Evolutionary conservation across 2,113 vertebrate species (phyloP).

Genomic region (Odontesthes bonariensis): DNA sequence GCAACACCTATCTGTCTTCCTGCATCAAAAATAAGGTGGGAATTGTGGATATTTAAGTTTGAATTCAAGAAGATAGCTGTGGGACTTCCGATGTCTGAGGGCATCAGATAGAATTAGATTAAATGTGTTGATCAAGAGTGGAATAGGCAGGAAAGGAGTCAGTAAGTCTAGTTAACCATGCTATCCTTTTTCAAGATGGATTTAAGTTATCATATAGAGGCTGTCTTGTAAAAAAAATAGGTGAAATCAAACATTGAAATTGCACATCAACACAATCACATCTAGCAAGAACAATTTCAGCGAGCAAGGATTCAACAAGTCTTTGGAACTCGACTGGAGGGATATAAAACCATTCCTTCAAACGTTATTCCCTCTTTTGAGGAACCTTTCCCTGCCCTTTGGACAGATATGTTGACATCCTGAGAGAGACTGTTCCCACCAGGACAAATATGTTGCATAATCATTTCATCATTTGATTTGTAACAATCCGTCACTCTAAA

Average conservation of each 20-base stretch:
- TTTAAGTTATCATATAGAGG: background rate
- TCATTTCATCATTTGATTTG: background rate
- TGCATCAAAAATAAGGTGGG: conserved; percentile 4
- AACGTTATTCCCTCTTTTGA: background rate
- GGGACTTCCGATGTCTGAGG: conserved; percentile 32
- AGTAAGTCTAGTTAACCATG: background rate
- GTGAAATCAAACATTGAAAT: background rate
- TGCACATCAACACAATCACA: background rate
- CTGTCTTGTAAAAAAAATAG: background rate
- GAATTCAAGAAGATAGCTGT: conserved; percentile 23
- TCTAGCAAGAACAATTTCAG: background rate
- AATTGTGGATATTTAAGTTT: conserved; percentile 21
- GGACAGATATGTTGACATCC: too few relatives aligned
- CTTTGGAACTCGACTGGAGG: background rate
- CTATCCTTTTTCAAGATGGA: background rate
- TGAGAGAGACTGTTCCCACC: background rate
- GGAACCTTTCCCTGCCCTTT: background rate
- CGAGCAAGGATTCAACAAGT: background rate
- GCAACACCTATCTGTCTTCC: conserved; percentile 14
- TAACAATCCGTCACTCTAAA: background rate
- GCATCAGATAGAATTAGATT: conserved; percentile 46
- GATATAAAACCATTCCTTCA: background rate
- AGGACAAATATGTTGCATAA: background rate
- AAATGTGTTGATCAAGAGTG: conserved; percentile 45
- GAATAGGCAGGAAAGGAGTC: conserved; percentile 30